Conservation (phyloP, 2,888 invertebrate species). For the Agrochola lychnidis region DNA sequence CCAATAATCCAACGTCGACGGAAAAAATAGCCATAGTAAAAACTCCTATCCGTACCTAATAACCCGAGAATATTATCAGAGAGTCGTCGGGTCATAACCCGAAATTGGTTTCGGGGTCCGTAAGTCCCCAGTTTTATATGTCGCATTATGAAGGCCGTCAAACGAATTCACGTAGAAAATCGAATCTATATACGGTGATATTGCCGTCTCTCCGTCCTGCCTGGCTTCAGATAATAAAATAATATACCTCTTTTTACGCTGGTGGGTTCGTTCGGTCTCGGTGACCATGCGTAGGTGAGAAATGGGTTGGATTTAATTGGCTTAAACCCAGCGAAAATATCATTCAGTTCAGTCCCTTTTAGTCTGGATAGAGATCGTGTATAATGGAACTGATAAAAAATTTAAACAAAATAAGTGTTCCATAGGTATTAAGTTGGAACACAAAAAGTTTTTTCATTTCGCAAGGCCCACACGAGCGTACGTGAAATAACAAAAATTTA, state of each 20-base stretch:
- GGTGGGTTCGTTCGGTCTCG: conserved; percentile 71
- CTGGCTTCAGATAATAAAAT: conserved; percentile 90
- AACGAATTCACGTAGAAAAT: conserved; percentile 92
- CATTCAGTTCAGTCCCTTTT: conserved; percentile 7
- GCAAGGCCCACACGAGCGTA: conserved; percentile 66
- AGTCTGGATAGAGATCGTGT: background rate
- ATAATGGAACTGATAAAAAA: conserved; percentile 64
- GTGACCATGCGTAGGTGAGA: conserved; percentile 60
- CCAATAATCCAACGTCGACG: conserved; percentile 89
- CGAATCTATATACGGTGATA: conserved; percentile 91
- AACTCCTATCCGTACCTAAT: conserved; percentile 91
- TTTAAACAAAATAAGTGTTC: conserved; percentile 62
- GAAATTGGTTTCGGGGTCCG: conserved; percentile 91
- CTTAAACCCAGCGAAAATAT: background rate
- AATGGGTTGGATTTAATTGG: conserved; percentile 55
- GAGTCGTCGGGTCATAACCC: conserved; percentile 91
- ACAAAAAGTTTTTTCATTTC: conserved; percentile 78
- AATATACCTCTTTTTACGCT: conserved; percentile 89
- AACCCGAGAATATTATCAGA: conserved; percentile 91
- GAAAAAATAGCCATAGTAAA: conserved; percentile 91
- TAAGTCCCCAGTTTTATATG: conserved; percentile 91
- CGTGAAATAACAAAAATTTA: conserved; percentile 81
- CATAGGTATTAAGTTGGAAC: conserved; percentile 55
- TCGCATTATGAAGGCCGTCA: conserved; percentile 91
- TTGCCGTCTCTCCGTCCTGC: conserved; percentile 87